These are phyloP conservation scores for Cottoperca gobio DNA, from an alignment of 2,797 vertebrate species.

Conservation along the genomic window DNA sequence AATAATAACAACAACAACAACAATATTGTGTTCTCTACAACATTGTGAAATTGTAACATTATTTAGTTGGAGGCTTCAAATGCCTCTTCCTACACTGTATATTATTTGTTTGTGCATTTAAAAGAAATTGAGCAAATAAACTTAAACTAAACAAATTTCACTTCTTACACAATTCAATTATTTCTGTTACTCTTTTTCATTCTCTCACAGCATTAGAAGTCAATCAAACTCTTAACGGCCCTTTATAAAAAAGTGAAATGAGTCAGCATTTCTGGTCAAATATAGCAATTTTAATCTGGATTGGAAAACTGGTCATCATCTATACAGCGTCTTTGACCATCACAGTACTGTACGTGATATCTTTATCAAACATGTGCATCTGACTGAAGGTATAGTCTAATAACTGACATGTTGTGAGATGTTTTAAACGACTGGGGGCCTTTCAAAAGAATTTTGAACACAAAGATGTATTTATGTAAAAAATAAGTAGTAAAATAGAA, in stretches of 20 bases:
- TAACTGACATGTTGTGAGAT: background rate
- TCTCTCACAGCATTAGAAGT: background rate
- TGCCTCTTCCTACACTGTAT: no score
- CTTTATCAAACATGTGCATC: background rate
- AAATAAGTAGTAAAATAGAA: no score
- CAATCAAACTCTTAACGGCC: background rate
- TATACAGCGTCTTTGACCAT: background rate
- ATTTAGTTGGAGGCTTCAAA: no score
- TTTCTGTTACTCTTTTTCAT: background rate
- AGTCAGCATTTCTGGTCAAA: background rate
- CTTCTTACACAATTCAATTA: background rate
- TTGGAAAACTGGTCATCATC: background rate
- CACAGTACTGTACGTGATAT: background rate
- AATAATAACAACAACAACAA: no score
- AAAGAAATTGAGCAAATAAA: no score
- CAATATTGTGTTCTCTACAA: no score
- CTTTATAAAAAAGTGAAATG: background rate
- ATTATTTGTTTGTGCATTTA: no score
- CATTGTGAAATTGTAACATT: no score
- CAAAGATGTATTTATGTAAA: no score
- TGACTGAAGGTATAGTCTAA: background rate
- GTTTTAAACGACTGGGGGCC: no score
- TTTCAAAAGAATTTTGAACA: no score
- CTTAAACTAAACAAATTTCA: background rate
- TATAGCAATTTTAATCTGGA: background rate